A percentile compares a stretch with the other conserved stretches of the same genome.
Conservation (phyloP, 2,888 invertebrate species). For the Drosophila ochracea region DNA sequence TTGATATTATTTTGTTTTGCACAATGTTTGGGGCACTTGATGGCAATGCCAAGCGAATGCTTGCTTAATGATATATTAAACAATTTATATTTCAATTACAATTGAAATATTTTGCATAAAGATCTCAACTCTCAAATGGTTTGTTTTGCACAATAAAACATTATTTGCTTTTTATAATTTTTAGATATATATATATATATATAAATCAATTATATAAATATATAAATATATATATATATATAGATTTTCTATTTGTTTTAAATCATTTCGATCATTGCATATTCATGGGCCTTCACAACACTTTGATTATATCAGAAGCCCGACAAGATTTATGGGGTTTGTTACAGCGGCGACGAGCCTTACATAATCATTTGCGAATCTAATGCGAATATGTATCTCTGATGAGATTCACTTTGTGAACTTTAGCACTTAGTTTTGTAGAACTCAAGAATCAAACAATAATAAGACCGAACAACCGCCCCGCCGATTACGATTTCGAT, state of each 20-base stretch:
- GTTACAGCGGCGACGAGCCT: conserved; percentile 30
- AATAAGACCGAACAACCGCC: background rate
- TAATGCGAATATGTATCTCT: conserved; percentile 36
- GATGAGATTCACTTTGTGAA: conserved; percentile 22
- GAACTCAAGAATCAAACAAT: conserved; percentile 9
- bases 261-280: conserved; percentile 56
- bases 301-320: conserved; percentile 47
- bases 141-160: conserved; percentile 49
- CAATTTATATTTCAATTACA: conserved; percentile 58
- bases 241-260: conserved; percentile 38
- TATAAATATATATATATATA: background rate
- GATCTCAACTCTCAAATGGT: conserved; percentile 38
- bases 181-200: background rate
- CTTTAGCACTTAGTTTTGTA: conserved; percentile 30
- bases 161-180: conserved; percentile 28
- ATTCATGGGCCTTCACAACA: conserved; percentile 58
- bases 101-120: conserved; percentile 46
- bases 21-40: conserved; percentile 69
- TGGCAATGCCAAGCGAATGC: conserved; percentile 27
- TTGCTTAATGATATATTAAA: conserved; percentile 33
- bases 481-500: conserved; percentile 22
- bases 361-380: conserved; percentile 62
- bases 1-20: conserved; percentile 53
- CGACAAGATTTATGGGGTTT: conserved; percentile 70
- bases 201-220: background rate